phyloP scores from a whole-genome alignment of 2,888 invertebrate species.

The Scaeva pyrastri region DNA sequence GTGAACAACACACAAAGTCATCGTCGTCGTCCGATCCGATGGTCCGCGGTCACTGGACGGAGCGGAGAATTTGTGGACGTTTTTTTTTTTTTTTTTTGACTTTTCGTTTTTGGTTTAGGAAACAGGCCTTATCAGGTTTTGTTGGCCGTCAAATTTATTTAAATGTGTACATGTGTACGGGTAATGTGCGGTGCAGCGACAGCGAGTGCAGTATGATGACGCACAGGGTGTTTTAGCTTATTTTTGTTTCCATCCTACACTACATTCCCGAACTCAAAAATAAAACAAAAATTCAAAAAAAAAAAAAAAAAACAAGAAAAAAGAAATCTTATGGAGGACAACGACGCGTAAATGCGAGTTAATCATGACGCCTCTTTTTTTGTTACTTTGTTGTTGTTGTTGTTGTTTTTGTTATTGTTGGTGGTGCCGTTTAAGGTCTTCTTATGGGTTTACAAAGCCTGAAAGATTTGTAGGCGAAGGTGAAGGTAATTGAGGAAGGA shows the following conservation, averaged over 20 bases:
- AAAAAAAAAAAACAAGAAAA: conserved; percentile 3
- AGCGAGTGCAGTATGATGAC: conserved; percentile 57
- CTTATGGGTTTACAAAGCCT: conserved; percentile 15
- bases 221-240: conserved; percentile 47
- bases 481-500: conserved; percentile 69
- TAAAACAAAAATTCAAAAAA: background rate
- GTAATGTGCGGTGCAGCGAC: no score
- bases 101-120: conserved; percentile 16
- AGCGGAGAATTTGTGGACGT: background rate
- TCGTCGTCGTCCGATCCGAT: background rate
- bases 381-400: conserved; percentile 5
- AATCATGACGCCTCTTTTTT: conserved; percentile 69
- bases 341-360: conserved; percentile 71
- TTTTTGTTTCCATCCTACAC: conserved; percentile 25
- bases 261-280: conserved; percentile 8
- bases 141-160: conserved; percentile 75
- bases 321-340: conserved; percentile 46
- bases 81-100: conserved; percentile 1
- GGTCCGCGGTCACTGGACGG: conserved; percentile 7
- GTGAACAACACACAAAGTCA: conserved; percentile 9
- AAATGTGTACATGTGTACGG: conserved; percentile 55
- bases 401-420: background rate
- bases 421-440: no score
- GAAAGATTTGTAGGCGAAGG: conserved; percentile 66
- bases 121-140: conserved; percentile 68